phyloP scores from a whole-genome alignment of 2,888 invertebrate genomes.

The Hemistola chrysoprasaria region DNA sequence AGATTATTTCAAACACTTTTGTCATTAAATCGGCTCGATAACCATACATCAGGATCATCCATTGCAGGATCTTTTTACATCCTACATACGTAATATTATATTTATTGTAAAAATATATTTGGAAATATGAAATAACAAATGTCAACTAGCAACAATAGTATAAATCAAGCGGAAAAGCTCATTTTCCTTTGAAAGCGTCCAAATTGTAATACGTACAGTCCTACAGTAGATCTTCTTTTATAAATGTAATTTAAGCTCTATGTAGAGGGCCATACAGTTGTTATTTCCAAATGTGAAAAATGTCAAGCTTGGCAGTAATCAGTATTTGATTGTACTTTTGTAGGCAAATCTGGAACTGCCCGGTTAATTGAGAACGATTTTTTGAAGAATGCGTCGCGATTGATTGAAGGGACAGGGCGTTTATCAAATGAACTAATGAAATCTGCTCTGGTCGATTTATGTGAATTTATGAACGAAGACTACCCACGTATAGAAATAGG shows the following conservation, averaged over 20 bases:
- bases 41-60: too few species aligned
- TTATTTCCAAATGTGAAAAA: slow-evolving; percentile 27
- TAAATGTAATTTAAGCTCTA: slow-evolving; percentile 36
- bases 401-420: slow-evolving; percentile 4
- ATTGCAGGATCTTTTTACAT: too few species aligned
- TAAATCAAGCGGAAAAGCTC: slow-evolving; percentile 32
- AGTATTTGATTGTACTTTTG: slow-evolving; percentile 46
- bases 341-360: slow-evolving; percentile 38
- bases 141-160: slow-evolving; percentile 31
- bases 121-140: slow-evolving; percentile 19
- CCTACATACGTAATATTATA: too few species aligned
- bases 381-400: slow-evolving; percentile 35
- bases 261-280: slow-evolving; percentile 25
- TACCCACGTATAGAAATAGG: too few species aligned
- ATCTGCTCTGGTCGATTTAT: slow-evolving; percentile 4
- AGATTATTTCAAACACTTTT: too few species aligned
- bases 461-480: too few species aligned
- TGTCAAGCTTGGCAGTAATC: slow-evolving; percentile 30
- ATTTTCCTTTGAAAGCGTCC: slow-evolving; percentile 25
- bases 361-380: slow-evolving; percentile 46
- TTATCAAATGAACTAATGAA: slow-evolving; percentile 1
- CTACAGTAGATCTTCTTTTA: neutral
- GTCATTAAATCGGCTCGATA: too few species aligned
- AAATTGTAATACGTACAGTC: slow-evolving; percentile 13
- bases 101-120: neutral